Evolutionary conservation across 2,113 vertebrate genomes (phyloP).

Genomic region (Megaceryle torquata): DNA sequence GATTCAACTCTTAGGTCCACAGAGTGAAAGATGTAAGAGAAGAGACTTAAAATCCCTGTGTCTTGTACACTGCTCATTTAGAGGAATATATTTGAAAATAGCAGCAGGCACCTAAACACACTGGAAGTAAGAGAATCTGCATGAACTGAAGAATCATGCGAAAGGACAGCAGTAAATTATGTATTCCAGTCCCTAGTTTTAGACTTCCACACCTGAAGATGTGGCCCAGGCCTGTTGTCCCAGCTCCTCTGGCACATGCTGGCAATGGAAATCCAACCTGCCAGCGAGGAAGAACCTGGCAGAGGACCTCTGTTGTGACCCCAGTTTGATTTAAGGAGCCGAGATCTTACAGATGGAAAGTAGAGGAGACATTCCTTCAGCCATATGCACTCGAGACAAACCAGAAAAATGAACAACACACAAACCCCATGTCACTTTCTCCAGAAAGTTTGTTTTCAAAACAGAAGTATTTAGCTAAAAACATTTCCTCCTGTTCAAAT

Average conservation of each 20-base stretch:
- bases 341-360: neutral
- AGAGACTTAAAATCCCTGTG: neutral
- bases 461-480: neutral
- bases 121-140: neutral
- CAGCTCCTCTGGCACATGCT: neutral
- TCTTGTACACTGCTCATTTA: neutral
- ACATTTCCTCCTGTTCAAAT: neutral
- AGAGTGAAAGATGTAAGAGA: neutral
- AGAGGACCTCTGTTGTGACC: neutral
- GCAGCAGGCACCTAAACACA: neutral
- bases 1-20: neutral
- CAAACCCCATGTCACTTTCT: neutral
- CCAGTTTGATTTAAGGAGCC: neutral
- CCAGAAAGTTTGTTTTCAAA: neutral
- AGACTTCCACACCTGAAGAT: neutral
- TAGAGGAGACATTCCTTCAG: neutral
- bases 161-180: neutral
- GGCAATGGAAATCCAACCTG: neutral
- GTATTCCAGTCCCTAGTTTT: neutral
- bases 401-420: neutral
- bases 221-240: neutral
- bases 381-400: rapidly evolving
- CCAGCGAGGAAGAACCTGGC: neutral
- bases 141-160: neutral
- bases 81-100: neutral